These are phyloP conservation scores for Andrena bicolor DNA, from an alignment of 2,888 invertebrate species.

Conservation along the genomic window DNA sequence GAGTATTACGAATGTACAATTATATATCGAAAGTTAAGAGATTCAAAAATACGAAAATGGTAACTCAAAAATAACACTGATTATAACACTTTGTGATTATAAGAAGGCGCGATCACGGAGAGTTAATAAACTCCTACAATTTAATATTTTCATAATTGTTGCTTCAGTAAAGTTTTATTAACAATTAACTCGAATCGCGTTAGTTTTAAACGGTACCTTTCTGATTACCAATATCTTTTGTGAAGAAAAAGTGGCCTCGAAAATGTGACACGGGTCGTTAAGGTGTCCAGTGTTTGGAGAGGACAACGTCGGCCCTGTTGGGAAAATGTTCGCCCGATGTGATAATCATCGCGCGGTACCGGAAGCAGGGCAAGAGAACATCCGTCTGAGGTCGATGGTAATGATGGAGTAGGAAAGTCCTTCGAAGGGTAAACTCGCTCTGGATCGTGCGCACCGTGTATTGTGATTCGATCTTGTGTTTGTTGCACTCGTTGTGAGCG, in stretches of 20 bases:
- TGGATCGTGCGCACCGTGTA: neutral
- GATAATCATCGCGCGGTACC: neutral
- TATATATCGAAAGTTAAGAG: too few species aligned
- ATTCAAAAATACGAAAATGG: too few species aligned
- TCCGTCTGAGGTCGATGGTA: slow-evolving; percentile 13
- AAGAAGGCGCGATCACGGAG: too few species aligned
- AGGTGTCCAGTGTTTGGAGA: neutral
- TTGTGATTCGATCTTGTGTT: slow-evolving; percentile 22
- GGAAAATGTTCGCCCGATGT: slow-evolving; percentile 1
- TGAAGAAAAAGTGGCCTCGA: neutral
- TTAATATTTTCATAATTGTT: too few species aligned
- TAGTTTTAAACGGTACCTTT: too few species aligned
- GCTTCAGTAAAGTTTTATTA: too few species aligned
- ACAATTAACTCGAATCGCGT: too few species aligned
- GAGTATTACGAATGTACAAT: too few species aligned
- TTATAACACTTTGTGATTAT: too few species aligned
- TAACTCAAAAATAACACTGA: too few species aligned
- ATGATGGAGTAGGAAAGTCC: neutral
- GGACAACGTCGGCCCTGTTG: too few species aligned
- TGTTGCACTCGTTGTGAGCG: neutral
- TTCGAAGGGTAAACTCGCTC: neutral
- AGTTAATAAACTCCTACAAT: too few species aligned
- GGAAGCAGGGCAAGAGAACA: neutral
- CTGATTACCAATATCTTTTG: neutral
- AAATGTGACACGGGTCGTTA: neutral